Base-by-base conservation (phyloP, 1,140 invertebrate species). In the Drosophila equinoxialis region DNA sequence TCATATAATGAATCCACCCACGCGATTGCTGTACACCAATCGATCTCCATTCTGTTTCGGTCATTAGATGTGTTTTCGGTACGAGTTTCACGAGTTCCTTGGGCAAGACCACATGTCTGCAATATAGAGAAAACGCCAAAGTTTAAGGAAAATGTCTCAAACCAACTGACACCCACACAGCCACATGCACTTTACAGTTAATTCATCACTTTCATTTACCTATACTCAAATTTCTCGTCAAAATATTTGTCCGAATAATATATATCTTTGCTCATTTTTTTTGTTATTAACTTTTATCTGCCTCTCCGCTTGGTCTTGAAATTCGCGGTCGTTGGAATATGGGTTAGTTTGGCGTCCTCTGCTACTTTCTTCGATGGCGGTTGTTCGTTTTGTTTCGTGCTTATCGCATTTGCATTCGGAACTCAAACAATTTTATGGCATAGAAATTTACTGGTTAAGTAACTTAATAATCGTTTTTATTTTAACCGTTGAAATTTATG, bases 1-100 rank as follows among this genome's bases (percentile, higher is more conserved):
- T 95, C 98, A 99, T 98, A 86, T 98, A 99, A 93, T 99, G 98
- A 5, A 98, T 94, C 98, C 98, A 99, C 37, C 97, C 97, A 23
- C 96, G 96, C 89, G 97, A 98, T 91, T 99, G 98, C 91, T 99
- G 97, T 8, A 99, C 97, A 7, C 98, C 98, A 13, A 99, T 94
- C 92, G 97, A 96, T 74, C 98, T 93, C 98, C 98, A 99, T 93
- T 99, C 98, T 0, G 95, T 95, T 93, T 99, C 98, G 1, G 96
- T 95, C 98, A 99, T 98, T 30, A 99, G 93, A 93, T 98, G 97
- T 23, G 96, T 96, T 90, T 96, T 96, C 26, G 98, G 98, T n/a
- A 99, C 97, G 59, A 96, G 92, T 79, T 96, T 96, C 0, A 97
- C 96, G 45, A 99, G 94, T 74, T 98, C 97, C 73, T 95, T 94